Conservation (phyloP, 2,888 invertebrate genomes). For the Epinotia nisella region DNA sequence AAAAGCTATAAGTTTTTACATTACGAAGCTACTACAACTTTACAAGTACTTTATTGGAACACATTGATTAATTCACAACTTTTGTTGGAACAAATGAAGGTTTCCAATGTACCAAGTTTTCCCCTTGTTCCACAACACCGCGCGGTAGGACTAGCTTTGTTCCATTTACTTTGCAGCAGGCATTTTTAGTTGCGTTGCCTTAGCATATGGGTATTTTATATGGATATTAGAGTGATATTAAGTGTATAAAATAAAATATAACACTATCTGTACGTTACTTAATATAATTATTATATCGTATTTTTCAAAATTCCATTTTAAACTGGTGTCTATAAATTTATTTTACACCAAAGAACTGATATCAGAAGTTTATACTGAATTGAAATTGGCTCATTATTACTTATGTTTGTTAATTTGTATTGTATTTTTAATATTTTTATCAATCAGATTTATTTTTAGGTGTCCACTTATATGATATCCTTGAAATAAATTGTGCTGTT, state of each 20-base stretch:
- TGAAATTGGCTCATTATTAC: conserved; percentile 33
- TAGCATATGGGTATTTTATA: conserved; percentile 53
- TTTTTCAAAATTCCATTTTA: conserved; percentile 41
- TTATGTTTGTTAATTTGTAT: conserved; percentile 47
- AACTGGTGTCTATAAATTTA: conserved; percentile 45
- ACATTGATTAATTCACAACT: no score
- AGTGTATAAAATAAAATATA: conserved; percentile 64
- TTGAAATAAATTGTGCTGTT: conserved; percentile 72
- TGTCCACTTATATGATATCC: conserved; percentile 64
- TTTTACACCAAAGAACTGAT: conserved; percentile 59
- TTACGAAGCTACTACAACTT: no score
- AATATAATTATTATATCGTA: conserved; percentile 38
- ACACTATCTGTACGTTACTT: conserved; percentile 57
- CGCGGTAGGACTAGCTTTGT: not conserved
- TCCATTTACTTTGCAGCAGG: conserved; percentile 6
- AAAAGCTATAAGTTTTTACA: no score
- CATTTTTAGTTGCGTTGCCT: not conserved
- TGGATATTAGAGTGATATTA: conserved; percentile 74
- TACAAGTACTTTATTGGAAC: no score
- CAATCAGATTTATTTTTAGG: conserved; percentile 54
- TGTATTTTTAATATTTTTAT: conserved; percentile 48
- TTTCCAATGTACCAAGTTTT: no score
- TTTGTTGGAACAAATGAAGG: no score
- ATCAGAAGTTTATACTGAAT: conserved; percentile 45
- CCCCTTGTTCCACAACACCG: not conserved